phyloP scores from a whole-genome alignment of 2,888 invertebrate genomes.

The Bellardia pandia region DNA sequence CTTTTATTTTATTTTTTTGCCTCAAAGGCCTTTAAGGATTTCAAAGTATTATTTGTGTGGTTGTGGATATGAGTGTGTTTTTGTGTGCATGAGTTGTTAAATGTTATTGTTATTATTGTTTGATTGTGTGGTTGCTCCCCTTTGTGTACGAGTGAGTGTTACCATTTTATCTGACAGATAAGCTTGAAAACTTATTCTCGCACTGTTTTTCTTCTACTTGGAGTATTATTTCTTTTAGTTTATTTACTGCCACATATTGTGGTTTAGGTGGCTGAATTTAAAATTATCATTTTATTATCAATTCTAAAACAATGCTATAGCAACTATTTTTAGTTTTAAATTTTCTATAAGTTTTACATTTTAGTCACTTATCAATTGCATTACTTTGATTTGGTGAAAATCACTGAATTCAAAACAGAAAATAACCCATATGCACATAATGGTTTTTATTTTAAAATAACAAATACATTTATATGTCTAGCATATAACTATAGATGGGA shows the following conservation, averaged over 20 bases:
- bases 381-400: slow-evolving; percentile 24
- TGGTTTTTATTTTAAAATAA: slow-evolving; percentile 40
- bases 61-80: slow-evolving; percentile 26
- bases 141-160: slow-evolving; percentile 42
- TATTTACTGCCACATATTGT: slow-evolving; percentile 43
- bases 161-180: slow-evolving; percentile 61
- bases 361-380: slow-evolving; percentile 14
- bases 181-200: slow-evolving; percentile 32
- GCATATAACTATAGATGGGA: background rate
- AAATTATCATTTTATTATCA: background rate
- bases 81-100: slow-evolving; percentile 41
- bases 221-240: slow-evolving; percentile 34
- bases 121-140: slow-evolving; percentile 35
- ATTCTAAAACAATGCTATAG: too few species aligned
- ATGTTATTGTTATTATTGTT: slow-evolving; percentile 58
- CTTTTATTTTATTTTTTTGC: slow-evolving; percentile 12
- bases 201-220: slow-evolving; percentile 17
- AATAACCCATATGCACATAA: slow-evolving; percentile 33
- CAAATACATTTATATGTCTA: slow-evolving; percentile 8
- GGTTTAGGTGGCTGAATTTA: slow-evolving; percentile 8
- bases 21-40: slow-evolving; percentile 60
- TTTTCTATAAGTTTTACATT: background rate
- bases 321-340: background rate
- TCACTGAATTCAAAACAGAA: slow-evolving; percentile 19
- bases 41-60: slow-evolving; percentile 46